Conservation (phyloP, 2,797 vertebrate genomes). For the Pteronotus mesoamericanus region DNA sequence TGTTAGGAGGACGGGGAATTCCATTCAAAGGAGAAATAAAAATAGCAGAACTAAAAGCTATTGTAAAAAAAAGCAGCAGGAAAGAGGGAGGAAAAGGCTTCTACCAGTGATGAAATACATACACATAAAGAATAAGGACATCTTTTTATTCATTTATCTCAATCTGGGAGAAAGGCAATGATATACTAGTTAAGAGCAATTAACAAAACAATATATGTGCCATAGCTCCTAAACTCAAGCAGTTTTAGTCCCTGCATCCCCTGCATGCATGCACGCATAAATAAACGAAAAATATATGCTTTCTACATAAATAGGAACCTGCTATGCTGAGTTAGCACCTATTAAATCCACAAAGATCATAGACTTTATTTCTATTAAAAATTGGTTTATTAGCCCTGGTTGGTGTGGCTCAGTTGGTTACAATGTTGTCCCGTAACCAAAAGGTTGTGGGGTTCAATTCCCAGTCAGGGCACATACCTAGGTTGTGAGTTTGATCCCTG, state of each 20-base stretch:
- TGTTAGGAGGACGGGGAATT: background rate
- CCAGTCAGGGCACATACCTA: background rate
- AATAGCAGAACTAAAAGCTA: slow-evolving; percentile 12
- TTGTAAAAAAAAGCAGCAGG: background rate
- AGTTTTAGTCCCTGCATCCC: background rate
- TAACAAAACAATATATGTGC: background rate
- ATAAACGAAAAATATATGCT: background rate
- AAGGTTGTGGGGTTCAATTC: background rate
- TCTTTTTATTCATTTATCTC: slow-evolving; percentile 13
- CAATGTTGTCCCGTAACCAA: background rate
- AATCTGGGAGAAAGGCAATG: background rate
- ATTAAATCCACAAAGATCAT: background rate
- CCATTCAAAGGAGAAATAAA: background rate
- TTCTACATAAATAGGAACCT: background rate
- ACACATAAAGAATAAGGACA: background rate
- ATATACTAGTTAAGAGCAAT: background rate
- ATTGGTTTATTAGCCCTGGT: background rate
- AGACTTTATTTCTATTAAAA: background rate
- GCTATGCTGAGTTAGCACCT: background rate
- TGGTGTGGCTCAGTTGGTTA: background rate
- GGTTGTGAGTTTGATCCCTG: background rate
- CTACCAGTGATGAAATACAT: background rate
- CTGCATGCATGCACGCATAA: too few relatives aligned
- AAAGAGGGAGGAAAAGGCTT: background rate
- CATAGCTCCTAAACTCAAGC: background rate